Conservation (phyloP, 2,797 vertebrate species). For the Capromys pilorides region DNA sequence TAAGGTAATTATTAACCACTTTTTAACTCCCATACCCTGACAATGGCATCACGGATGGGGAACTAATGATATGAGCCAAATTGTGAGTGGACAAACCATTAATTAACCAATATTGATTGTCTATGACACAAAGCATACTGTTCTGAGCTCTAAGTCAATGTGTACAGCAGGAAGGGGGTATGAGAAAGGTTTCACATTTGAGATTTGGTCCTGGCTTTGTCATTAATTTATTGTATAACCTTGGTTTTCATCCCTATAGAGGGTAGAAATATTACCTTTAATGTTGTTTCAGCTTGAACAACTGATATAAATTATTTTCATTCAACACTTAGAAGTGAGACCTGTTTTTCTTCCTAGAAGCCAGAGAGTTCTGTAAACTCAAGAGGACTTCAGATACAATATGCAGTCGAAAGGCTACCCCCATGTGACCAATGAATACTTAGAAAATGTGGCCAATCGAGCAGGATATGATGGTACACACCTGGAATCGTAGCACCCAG, state of each 20-base stretch:
- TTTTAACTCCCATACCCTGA: background rate
- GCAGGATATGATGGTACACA: background rate
- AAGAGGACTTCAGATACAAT: background rate
- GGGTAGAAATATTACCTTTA: background rate
- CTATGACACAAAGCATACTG: background rate
- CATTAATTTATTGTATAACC: background rate
- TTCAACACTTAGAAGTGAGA: background rate
- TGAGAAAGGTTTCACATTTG: background rate
- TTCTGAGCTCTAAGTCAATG: background rate
- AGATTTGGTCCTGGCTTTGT: background rate
- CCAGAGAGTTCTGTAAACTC: background rate
- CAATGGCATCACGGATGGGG: background rate
- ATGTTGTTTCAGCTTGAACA: background rate
- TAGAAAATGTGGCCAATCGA: background rate
- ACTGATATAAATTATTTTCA: background rate
- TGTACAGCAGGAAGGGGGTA: conserved; percentile 15
- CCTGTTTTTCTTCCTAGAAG: background rate
- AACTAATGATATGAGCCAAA: conserved; percentile 8
- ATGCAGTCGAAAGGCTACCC: background rate
- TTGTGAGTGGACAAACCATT: background rate
- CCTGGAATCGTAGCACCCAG: background rate
- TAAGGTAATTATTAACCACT: conserved; percentile 36
- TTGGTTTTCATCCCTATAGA: background rate
- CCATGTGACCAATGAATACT: background rate
- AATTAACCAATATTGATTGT: conserved; percentile 31